Evolutionary conservation across 2,888 invertebrate genomes (phyloP).

Genomic region (Chloromyia formosa): DNA sequence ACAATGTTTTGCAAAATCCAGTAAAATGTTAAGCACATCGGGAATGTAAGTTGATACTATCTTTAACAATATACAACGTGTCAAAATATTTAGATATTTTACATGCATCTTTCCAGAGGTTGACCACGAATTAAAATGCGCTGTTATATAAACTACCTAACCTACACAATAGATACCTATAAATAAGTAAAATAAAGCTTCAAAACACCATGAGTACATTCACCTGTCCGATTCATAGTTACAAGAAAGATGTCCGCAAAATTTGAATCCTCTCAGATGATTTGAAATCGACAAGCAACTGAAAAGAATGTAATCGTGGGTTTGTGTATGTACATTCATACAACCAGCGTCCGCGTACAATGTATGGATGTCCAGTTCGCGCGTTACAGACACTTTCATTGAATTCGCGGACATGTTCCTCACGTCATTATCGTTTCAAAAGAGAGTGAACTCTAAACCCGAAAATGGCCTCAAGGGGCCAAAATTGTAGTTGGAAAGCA

Average conservation of each 20-base stretch:
- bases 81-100: constrained; percentile 33
- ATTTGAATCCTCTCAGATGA: constrained; percentile 9
- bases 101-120: constrained; percentile 23
- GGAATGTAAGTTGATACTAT: constrained; percentile 4
- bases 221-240: constrained; percentile 19
- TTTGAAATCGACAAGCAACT: constrained; percentile 3
- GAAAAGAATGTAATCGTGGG: constrained; percentile 6
- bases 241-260: neutral
- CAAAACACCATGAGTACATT: constrained; percentile 30
- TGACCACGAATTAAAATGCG: constrained; percentile 26
- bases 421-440: neutral
- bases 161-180: neutral
- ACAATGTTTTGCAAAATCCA: neutral
- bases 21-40: neutral
- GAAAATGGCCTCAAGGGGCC: neutral
- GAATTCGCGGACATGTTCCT: constrained; percentile 16
- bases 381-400: constrained; percentile 31
- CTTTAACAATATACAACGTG: constrained; percentile 9
- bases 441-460: constrained; percentile 13
- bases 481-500: neutral
- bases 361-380: neutral
- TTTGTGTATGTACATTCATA: too few species aligned
- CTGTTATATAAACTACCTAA: constrained; percentile 31
- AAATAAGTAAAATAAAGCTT: neutral
- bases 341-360: neutral